phyloP scores from a whole-genome alignment of 2,797 vertebrate species.

The Furcifer pardalis region DNA sequence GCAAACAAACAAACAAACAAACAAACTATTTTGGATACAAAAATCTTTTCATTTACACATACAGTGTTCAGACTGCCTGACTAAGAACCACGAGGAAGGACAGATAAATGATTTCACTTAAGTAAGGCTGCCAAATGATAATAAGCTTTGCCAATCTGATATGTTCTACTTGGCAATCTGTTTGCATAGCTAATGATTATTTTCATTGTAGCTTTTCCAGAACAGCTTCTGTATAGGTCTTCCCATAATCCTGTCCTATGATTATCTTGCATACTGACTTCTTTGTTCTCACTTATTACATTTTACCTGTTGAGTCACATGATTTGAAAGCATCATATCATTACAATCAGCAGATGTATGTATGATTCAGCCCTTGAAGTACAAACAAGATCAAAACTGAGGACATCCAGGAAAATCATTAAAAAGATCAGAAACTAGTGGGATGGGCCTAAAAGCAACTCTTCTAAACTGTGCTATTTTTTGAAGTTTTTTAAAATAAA shows the following conservation, averaged over 20 bases:
- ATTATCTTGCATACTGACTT: constrained; percentile 59
- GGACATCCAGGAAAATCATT: no score
- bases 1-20: no score
- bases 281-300: constrained; percentile 34
- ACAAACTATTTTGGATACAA: no score
- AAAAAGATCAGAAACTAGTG: no score
- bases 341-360: constrained; percentile 38
- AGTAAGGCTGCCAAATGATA: constrained; percentile 39
- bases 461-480: no score
- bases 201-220: constrained; percentile 57
- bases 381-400: not conserved
- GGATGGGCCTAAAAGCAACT: no score
- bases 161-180: constrained; percentile 54
- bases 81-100: constrained; percentile 40
- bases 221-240: constrained; percentile 19
- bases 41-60: constrained; percentile 50
- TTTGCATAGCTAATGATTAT: constrained; percentile 62
- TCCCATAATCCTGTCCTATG: constrained; percentile 23
- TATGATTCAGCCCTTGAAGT: constrained; percentile 9
- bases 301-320: constrained; percentile 21
- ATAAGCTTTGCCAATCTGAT: constrained; percentile 49
- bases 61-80: constrained; percentile 37
- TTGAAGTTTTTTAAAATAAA: no score
- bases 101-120: constrained; percentile 58
- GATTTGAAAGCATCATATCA: constrained; percentile 37